Base-by-base conservation (phyloP, 2,113 vertebrate species). In the Pterocles gutturalis region DNA sequence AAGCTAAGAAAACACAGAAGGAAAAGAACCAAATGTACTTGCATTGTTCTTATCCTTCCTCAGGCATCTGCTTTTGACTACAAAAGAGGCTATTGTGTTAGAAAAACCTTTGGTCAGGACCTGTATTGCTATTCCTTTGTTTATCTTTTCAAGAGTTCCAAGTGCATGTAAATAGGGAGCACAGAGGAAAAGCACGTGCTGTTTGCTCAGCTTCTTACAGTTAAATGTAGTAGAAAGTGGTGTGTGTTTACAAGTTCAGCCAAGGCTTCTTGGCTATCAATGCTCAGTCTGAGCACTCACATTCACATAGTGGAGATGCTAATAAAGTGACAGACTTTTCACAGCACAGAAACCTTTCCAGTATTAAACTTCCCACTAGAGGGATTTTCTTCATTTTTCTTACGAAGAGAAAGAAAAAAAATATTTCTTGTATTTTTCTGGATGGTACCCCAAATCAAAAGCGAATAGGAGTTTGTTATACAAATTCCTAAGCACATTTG, bases 1-100 rank as follows among this genome's bases (percentile, higher is more conserved):
- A 96, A 96, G 41, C 38, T 54, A 67, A 11, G 5, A 83, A 66
- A 91, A 78, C 13, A 83, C 34, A 91, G 45, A 91, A 79, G 61
- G 84, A 90, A 95, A 81, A 87, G 28, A 69, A 83, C 46, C 62
- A 80, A 65, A 77, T 22, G 28, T 49, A 13, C n/a, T 70, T 49
- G 28, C 29, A 95, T 62, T 93, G 58, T 96, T 94, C 75, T 90
- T 85, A 43, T 26, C 36, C 81, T 96, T 93, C 79, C 85, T 85
- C 58, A 73, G 11, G 12, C 82, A 95, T 54, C 90, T 94, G 71
- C 88, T 81, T 88, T 72, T 72, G 57, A 76, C 78, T 72, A 80
- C 36, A 92, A 54, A 81, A 91, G 34, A 79, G 19, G 16, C 33
- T 80, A 79, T 43, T 93, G 51, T 67, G 43, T 64, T 57, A 83